A percentile compares a stretch with the other conserved stretches of the same genome.
Conservation (phyloP, 2,113 vertebrate species). For the Rhodinocichla rosea region DNA sequence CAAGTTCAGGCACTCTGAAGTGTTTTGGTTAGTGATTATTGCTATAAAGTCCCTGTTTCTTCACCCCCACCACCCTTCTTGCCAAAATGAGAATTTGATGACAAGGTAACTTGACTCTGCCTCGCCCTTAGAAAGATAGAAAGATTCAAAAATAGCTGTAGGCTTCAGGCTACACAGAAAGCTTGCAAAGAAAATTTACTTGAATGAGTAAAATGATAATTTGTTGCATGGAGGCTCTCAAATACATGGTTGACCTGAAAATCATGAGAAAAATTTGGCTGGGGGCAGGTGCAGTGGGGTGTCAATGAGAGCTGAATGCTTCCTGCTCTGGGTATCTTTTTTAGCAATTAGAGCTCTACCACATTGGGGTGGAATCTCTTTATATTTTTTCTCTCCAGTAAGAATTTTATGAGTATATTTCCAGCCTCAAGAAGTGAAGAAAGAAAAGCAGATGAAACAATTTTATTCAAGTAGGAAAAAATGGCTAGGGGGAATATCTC, state of each 20-base stretch:
- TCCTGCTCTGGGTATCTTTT: not conserved
- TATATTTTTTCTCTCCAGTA: not conserved
- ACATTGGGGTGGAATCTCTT: not conserved
- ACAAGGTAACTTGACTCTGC: conserved; percentile 61
- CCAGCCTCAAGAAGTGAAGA: not conserved
- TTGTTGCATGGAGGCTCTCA: not conserved
- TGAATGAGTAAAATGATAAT: not conserved
- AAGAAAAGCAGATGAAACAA: not conserved
- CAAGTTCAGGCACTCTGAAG: conserved; percentile 60
- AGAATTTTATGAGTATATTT: not conserved
- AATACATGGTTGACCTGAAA: not conserved
- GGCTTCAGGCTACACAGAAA: not conserved
- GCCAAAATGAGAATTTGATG: conserved; percentile 63
- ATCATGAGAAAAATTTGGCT: not conserved
- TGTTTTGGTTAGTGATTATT: conserved; percentile 66
- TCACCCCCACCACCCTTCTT: conserved; percentile 49
- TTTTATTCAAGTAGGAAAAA: not conserved
- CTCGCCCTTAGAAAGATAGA: conserved; percentile 35
- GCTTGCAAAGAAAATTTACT: not conserved
- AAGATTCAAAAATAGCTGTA: conserved; percentile 44
- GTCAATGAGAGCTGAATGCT: not conserved
- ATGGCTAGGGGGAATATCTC: not conserved
- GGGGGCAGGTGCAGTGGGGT: too few relatives aligned
- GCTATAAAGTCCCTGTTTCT: conserved; percentile 53
- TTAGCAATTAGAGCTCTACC: not conserved